Evolutionary conservation across 2,888 invertebrate species (phyloP).

Genomic region (Coenonympha arcania): DNA sequence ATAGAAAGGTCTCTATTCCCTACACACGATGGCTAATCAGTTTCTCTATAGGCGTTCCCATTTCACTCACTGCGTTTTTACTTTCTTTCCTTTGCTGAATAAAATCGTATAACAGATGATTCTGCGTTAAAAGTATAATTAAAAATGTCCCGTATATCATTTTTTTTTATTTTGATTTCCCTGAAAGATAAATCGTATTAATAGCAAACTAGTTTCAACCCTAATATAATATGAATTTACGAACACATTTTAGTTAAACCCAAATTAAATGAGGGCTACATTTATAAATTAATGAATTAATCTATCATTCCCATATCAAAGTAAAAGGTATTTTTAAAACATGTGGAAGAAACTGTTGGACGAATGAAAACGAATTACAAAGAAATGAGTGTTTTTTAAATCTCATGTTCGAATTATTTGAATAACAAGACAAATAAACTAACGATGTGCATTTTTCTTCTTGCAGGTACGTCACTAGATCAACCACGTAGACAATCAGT

Average conservation of each 20-base stretch:
- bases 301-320: slow-evolving; percentile 42
- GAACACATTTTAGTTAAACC: slow-evolving; percentile 34
- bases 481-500: slow-evolving; percentile 14
- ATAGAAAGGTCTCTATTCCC: background rate
- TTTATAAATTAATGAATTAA: slow-evolving; percentile 46
- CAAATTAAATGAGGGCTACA: slow-evolving; percentile 40
- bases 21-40: too few relatives aligned
- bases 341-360: slow-evolving; percentile 36
- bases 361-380: slow-evolving; percentile 38
- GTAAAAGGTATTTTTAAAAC: slow-evolving; percentile 55
- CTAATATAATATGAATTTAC: slow-evolving; percentile 23
- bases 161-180: slow-evolving; percentile 16
- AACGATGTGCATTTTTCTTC: slow-evolving; percentile 23
- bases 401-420: slow-evolving; percentile 8
- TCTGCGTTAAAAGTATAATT: background rate
- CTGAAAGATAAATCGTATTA: background rate
- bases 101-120: too few relatives aligned
- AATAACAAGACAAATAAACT: background rate
- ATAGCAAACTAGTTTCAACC: slow-evolving; percentile 1
- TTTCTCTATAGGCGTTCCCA: too few relatives aligned
- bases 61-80: too few relatives aligned
- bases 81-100: too few relatives aligned
- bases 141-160: slow-evolving; percentile 36
- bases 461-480: slow-evolving; percentile 30
- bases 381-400: slow-evolving; percentile 30